These are phyloP conservation scores for Aplodontia rufa DNA, from an alignment of 2,113 vertebrate genomes.

Conservation along the genomic window DNA sequence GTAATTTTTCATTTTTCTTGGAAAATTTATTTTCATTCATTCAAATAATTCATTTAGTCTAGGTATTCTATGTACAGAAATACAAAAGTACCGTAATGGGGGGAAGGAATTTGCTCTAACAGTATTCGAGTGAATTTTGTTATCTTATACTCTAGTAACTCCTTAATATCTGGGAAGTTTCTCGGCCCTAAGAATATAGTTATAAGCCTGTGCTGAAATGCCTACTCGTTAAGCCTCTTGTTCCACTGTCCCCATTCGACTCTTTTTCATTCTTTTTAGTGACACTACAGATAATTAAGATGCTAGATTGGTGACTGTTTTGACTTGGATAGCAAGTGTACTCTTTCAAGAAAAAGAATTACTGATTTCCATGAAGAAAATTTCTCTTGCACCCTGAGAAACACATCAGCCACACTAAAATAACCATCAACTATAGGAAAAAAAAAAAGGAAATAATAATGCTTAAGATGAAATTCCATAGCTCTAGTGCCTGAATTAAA, in stretches of 20 bases:
- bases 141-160: neutral
- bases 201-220: neutral
- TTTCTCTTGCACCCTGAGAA: neutral
- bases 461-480: neutral
- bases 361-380: neutral
- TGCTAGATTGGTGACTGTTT: neutral
- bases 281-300: neutral
- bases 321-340: neutral
- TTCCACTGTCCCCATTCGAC: neutral
- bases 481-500: neutral
- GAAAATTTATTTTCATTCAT: neutral
- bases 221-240: neutral
- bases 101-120: fast-evolving
- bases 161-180: neutral
- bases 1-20: neutral
- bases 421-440: neutral
- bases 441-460: neutral
- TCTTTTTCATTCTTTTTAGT: neutral
- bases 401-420: neutral
- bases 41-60: neutral
- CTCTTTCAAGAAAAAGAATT: neutral
- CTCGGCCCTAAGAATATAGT: neutral
- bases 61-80: neutral
- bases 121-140: neutral
- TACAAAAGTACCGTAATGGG: neutral